These are phyloP conservation scores for Thamnophis sirtalis DNA, from an alignment of 2,113 vertebrate species.

Conservation along the genomic window DNA sequence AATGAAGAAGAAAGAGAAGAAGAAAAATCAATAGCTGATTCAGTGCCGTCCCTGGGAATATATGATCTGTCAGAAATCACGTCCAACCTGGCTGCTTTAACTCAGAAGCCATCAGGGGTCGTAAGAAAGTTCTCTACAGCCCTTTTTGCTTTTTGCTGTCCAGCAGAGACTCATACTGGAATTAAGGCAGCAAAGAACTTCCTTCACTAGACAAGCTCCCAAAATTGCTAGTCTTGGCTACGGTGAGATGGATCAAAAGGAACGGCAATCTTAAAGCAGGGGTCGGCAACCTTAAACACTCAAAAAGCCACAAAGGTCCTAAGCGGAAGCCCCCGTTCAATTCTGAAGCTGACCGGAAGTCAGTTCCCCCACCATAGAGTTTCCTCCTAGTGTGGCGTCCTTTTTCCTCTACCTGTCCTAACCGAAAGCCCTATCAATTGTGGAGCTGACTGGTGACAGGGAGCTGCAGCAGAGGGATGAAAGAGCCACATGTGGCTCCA, in stretches of 20 bases:
- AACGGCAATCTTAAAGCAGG: not conserved
- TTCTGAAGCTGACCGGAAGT: too few relatives aligned
- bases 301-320: too few relatives aligned
- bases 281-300: too few relatives aligned
- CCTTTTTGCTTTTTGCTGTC: not conserved
- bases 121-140: not conserved
- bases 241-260: not conserved
- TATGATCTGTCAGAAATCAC: not conserved
- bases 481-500: too few relatives aligned
- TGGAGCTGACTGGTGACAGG: too few relatives aligned
- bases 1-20: not conserved
- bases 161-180: not conserved
- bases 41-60: not conserved
- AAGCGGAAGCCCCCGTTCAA: too few relatives aligned
- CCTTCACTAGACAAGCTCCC: not conserved
- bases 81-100: not conserved
- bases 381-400: too few relatives aligned
- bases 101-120: not conserved
- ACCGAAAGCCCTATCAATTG: too few relatives aligned
- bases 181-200: not conserved
- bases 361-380: too few relatives aligned
- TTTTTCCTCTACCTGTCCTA: too few relatives aligned
- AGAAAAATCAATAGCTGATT: not conserved
- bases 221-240: not conserved
- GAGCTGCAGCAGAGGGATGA: too few relatives aligned